phyloP scores from a whole-genome alignment of 2,888 invertebrate genomes.

The Taenaris catops region DNA sequence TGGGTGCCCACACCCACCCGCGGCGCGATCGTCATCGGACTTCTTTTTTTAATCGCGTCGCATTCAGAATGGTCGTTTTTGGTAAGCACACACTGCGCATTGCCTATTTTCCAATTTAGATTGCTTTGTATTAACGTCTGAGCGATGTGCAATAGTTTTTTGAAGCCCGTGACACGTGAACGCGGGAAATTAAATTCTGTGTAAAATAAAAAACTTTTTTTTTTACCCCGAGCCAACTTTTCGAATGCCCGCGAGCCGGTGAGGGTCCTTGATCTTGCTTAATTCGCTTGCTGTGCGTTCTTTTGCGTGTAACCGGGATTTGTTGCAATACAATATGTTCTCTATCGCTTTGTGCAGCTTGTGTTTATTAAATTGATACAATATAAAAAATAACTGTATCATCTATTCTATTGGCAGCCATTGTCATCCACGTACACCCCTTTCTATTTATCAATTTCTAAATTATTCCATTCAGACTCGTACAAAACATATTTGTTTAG shows the following conservation, averaged over 20 bases:
- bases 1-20: slow-evolving; percentile 55
- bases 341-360: slow-evolving; percentile 4
- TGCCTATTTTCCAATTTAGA: slow-evolving; percentile 80
- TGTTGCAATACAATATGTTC: slow-evolving; percentile 6
- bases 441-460: too few relatives aligned
- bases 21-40: slow-evolving; percentile 77
- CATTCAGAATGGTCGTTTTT: slow-evolving; percentile 75
- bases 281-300: slow-evolving; percentile 16
- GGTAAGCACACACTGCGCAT: slow-evolving; percentile 79
- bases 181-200: slow-evolving; percentile 69
- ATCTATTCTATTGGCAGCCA: too few relatives aligned
- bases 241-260: slow-evolving; percentile 11
- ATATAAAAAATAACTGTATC: too few relatives aligned
- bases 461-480: too few relatives aligned
- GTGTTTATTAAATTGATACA: too few relatives aligned
- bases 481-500: too few relatives aligned
- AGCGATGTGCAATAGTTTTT: slow-evolving; percentile 79
- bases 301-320: slow-evolving; percentile 15
- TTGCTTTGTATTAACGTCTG: slow-evolving; percentile 79
- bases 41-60: slow-evolving; percentile 81
- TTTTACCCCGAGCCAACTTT: slow-evolving; percentile 17
- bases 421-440: too few relatives aligned
- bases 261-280: slow-evolving; percentile 23
- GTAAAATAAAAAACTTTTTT: slow-evolving; percentile 36
- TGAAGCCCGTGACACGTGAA: slow-evolving; percentile 69